A percentile compares a stretch with the other conserved stretches of the same genome.
These are phyloP conservation scores for Macrobrachium nipponense DNA, from an alignment of 1,140 invertebrate genomes.

Conservation along the genomic window DNA sequence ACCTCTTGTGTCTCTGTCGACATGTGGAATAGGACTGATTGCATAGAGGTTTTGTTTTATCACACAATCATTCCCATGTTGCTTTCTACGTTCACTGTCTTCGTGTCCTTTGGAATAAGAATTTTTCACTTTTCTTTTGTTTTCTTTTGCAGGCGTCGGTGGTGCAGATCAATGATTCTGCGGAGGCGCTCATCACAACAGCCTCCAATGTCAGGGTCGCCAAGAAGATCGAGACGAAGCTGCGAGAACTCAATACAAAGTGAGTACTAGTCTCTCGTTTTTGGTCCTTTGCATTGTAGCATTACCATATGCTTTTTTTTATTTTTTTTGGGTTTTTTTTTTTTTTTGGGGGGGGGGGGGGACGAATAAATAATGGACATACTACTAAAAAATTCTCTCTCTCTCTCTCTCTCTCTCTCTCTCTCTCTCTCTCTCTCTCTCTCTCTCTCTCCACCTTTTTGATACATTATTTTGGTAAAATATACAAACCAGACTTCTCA, in stretches of 20 bases:
- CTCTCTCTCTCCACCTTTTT: slow-evolving; percentile 17
- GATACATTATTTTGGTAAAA: background rate
- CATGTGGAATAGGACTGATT: too few relatives aligned
- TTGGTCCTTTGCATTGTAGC: background rate
- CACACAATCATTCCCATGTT: too few relatives aligned
- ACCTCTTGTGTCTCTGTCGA: too few relatives aligned
- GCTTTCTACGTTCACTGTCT: background rate
- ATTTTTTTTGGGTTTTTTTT: background rate
- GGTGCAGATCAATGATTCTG: slow-evolving; percentile 82
- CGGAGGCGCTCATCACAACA: slow-evolving; percentile 82
- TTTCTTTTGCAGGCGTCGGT: slow-evolving; percentile 75
- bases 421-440: slow-evolving; percentile 29
- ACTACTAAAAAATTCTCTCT: background rate
- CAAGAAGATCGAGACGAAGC: slow-evolving; percentile 88
- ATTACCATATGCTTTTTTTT: background rate
- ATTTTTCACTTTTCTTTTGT: background rate
- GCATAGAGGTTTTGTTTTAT: too few relatives aligned
- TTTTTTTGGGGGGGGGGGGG: too few relatives aligned
- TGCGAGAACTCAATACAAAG: slow-evolving; percentile 82
- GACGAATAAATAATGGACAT: background rate
- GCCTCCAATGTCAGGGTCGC: slow-evolving; percentile 87
- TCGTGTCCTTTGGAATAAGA: background rate
- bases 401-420: slow-evolving; percentile 13
- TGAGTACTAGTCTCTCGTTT: slow-evolving; percentile 41
- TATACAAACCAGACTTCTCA: too few relatives aligned